Evolutionary conservation across 2,797 vertebrate genomes (phyloP), one percentile per base, ranked within the genome.

Genomic region (Mormyrops attenuatus): DNA sequence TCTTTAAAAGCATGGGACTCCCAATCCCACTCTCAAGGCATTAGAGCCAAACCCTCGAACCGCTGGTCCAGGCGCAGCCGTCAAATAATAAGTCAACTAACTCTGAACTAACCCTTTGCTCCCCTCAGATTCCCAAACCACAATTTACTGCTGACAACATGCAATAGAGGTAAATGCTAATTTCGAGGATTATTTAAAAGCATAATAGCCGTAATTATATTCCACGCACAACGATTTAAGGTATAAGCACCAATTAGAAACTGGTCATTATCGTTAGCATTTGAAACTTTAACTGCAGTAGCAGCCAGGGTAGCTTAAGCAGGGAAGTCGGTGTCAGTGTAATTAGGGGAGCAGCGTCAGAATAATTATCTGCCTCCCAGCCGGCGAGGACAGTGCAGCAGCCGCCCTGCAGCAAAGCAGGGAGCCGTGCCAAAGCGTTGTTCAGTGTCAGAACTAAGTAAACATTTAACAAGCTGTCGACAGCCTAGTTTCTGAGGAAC

Each of bases 211-310:
- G 95, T 95, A 96, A 97, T 97, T 97, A 97, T 96, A 96, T 96
- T 95, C 94, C 60, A 92, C 93, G 94, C 93, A 93, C 96, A 95
- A 94, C 94, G 94, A 96, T 96, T 96, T 95, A 96, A 96, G 95
- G 95, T 96, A 96, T 96, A 96, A 97, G 96, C 95, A 96, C 95
- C 96, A 97, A 97, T 97, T 97, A 96, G 95, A 94, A 96, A 96
- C 94, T 96, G 96, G 96, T 96, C 95, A 96, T 97, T 97, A 97
- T 97, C 96, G 96, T 96, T 95, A 97, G 95, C 96, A 96, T 96
- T 96, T 93, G 94, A 94, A 96, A 95, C 95, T 94, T 92, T 92
- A 94, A 96, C 95, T 95, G 93, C 96, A 95, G 95, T 96, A 97
- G 96, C 95, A 95, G 94, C 94, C 94, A 95, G 95, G 91, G 93